Evolutionary conservation across 2,113 vertebrate genomes (phyloP).

Genomic region (Coregonus clupeaformis): DNA sequence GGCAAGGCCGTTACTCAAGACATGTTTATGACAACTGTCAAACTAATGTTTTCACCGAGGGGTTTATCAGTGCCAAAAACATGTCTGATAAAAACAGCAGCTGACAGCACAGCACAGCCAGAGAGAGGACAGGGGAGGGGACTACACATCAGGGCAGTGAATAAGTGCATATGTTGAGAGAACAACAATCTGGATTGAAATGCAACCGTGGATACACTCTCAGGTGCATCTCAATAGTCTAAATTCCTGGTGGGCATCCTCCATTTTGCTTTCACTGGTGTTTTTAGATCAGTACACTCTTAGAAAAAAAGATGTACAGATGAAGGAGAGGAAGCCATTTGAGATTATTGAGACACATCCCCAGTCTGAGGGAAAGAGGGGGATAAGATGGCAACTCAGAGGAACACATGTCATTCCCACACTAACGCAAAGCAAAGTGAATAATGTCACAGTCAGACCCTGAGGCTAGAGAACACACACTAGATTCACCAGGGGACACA

Average conservation of each 20-base stretch:
- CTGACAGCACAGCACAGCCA: constrained; percentile 51
- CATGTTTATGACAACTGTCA: constrained; percentile 70
- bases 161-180: neutral
- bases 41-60: constrained; percentile 54
- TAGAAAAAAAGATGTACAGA: neutral
- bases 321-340: neutral
- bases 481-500: constrained; percentile 27
- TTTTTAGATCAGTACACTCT: too few species aligned
- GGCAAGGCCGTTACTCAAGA: constrained; percentile 61
- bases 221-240: constrained; percentile 27
- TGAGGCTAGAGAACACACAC: constrained; percentile 35
- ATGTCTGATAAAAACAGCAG: constrained; percentile 60
- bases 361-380: constrained; percentile 20
- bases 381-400: constrained; percentile 16
- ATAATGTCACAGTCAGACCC: constrained; percentile 24
- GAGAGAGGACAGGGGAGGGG: constrained; percentile 22
- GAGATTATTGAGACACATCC: constrained; percentile 23
- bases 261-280: too few species aligned
- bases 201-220: neutral
- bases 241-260: neutral
- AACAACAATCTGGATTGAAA: neutral
- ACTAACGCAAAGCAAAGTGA: constrained; percentile 19
- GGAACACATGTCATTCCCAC: constrained; percentile 17
- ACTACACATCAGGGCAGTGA: neutral
- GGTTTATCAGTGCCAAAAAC: constrained; percentile 51